Conservation (phyloP, 2,888 invertebrate genomes). For the Masnerella sp. region DNA sequence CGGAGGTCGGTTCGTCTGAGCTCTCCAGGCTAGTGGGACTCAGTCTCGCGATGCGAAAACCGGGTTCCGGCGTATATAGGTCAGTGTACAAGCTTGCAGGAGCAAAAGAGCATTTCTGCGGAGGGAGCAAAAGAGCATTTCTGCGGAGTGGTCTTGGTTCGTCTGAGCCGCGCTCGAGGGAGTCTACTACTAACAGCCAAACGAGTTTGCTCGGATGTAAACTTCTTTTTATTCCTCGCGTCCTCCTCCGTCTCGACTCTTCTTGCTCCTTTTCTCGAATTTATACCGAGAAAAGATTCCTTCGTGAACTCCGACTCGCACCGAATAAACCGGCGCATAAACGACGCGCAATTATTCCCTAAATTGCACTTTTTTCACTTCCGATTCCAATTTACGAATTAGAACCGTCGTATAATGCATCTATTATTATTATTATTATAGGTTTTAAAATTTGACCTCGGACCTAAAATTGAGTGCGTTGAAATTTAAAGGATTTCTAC, state of each 20-base stretch:
- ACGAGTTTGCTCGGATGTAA: conserved; percentile 73
- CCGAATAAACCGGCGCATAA: too few relatives aligned
- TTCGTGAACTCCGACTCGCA: conserved; percentile 34
- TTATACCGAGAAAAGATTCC: conserved; percentile 65
- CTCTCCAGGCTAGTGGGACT: conserved; percentile 70
- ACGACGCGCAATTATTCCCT: too few relatives aligned
- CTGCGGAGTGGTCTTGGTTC: conserved; percentile 64
- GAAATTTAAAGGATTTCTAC: too few relatives aligned
- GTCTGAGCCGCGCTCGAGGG: conserved; percentile 71
- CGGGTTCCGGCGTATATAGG: conserved; percentile 75
- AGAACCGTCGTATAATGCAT: too few relatives aligned
- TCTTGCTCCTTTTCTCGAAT: conserved; percentile 52
- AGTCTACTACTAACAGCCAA: conserved; percentile 73
- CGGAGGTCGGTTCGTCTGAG: conserved; percentile 47
- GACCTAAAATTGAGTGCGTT: too few relatives aligned
- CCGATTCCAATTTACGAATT: too few relatives aligned
- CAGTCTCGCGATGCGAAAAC: conserved; percentile 69
- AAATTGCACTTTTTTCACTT: too few relatives aligned
- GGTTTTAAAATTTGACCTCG: too few relatives aligned
- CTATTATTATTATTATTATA: too few relatives aligned
- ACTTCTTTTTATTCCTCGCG: conserved; percentile 46
- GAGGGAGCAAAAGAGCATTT: too few relatives aligned
- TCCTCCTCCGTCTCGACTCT: conserved; percentile 31
- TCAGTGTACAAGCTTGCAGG: conserved; percentile 75
- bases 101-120: conserved; percentile 70